These are phyloP conservation scores for Oasisia sp. DNA, from an alignment of 2,888 invertebrate species.

Conservation along the genomic window DNA sequence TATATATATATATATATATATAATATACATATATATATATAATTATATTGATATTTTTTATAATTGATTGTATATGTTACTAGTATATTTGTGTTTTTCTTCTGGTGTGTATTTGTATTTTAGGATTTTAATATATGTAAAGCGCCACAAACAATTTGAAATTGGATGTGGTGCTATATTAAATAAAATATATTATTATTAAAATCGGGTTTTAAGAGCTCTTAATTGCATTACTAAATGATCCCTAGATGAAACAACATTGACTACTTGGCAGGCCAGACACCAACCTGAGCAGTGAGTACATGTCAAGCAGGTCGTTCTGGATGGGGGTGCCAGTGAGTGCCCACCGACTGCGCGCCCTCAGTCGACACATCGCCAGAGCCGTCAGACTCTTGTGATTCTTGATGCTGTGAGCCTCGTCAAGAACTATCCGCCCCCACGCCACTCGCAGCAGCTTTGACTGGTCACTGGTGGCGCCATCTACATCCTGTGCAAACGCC, in stretches of 20 bases:
- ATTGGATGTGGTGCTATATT: too few relatives aligned
- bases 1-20: too few relatives aligned
- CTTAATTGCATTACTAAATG: too few relatives aligned
- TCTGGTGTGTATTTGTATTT: too few relatives aligned
- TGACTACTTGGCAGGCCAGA: not conserved
- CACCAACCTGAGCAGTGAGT: conserved; percentile 63
- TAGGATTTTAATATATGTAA: too few relatives aligned
- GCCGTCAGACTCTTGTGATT: conserved; percentile 85
- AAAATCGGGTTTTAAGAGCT: too few relatives aligned
- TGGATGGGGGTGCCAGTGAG: conserved; percentile 96
- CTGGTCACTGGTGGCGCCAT: conserved; percentile 31
- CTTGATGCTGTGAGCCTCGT: conserved; percentile 92
- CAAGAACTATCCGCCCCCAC: conserved; percentile 89
- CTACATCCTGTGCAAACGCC: not conserved
- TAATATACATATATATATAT: too few relatives aligned
- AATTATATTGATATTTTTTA: too few relatives aligned
- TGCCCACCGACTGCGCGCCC: conserved; percentile 79
- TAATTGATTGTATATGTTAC: too few relatives aligned
- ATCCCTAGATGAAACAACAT: not conserved
- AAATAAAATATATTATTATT: too few relatives aligned
- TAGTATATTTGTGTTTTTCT: too few relatives aligned
- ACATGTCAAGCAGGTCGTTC: conserved; percentile 83
- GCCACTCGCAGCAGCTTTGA: conserved; percentile 73
- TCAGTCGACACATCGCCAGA: conserved; percentile 75
- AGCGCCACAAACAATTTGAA: too few relatives aligned